Base-by-base conservation (phyloP, 2,113 vertebrate species). In the Catharus fuscescens region DNA sequence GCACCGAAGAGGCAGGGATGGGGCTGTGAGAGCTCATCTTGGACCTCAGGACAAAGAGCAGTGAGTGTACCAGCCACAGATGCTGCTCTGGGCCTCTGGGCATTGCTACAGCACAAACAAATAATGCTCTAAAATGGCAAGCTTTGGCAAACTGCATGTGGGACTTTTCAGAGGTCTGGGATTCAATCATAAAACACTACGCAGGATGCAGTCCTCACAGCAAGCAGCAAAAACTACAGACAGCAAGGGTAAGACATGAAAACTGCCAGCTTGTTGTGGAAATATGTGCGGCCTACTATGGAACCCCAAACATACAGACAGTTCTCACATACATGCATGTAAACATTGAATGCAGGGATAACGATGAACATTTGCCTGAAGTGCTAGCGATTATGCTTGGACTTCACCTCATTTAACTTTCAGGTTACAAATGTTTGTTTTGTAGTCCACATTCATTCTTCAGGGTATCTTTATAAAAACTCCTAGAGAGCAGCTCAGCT, bases 31-130 rank as follows among this genome's bases (percentile, higher is more conserved):
- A 93, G 47, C 5, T 9, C 1, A 0, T 71, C 91, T 84, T 6
- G n/a, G 88, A 92, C 85, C 59, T 87, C 25, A 52, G 89, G 90
- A 96, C 67, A 93, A 92, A 80, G 71, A 93, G 67, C 79, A 82
- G 86, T 0, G 0, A 70, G 32, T 45, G 48, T 40, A 81, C 89
- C 87, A 91, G 64, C 42, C 79, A 40, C 70, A 85, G 47, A 72
- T 5, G 5, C 66, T 70, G 66, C 78, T 90, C 73, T 5, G 8
- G 23, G 34, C 73, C 73, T 74, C 73, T 1, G 7, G 86, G 81
- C 71, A 82, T 26, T 90, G 74, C 71, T 70, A 13, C 5, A 14
- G 47, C 31, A 87, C 59, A 80, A 92, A 90, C 56, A 79, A 93
- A 80, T 70, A 66, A 79, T 32, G n/a, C 40, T 25, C 29, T 80